Base-by-base conservation (phyloP, 2,797 vertebrate genomes). In the Enteromius mattozi region DNA sequence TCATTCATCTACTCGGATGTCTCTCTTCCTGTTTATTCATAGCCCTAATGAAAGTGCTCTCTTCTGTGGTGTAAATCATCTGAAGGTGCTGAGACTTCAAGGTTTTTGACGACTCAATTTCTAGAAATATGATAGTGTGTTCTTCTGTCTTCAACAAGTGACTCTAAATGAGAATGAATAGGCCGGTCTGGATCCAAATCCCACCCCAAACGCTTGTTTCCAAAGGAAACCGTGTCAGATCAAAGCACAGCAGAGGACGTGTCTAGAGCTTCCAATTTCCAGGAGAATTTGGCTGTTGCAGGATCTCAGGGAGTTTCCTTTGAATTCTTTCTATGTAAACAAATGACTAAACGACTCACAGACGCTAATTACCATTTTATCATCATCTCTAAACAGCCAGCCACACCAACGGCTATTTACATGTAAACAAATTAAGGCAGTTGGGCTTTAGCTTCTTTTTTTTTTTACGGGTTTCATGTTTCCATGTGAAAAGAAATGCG, bases 301-400 rank as follows among this genome's bases (percentile, higher is more conserved):
- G 37, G 79, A 71, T 84, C 83, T 33, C 69, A 12, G 33, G 68
- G 83, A 81, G 72, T 71, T 80, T 74, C 37, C 74, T 86, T 83
- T 72, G 83, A 84, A 86, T 76, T 85, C 63, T 45, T 56, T 78
- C 68, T 59, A 14, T 69, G 85, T 65, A 81, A 65, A 81, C 83
- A 54, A 77, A 79, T 24, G n/a, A 88, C 76, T 47, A 82, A 77
- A 68, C 37, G 54, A 74, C 83, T 85, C 63, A 24, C 68, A 84
- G 86, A 42, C 27, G 56, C 78, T 84, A 84, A 86, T 87, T 82
- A 89, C 63, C 79, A 86, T 86, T 86, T 82, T 77, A 86, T 82
- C 84, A 76, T 82, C 77, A 45, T 84, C 86, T 82, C 69, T 42
- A 54, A 71, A 80, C 85, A 14, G 49, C 51, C 78, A 87, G 81